These are phyloP conservation scores for Toxotes lorentzi DNA, from an alignment of 2,797 vertebrate genomes.

Conservation along the genomic window DNA sequence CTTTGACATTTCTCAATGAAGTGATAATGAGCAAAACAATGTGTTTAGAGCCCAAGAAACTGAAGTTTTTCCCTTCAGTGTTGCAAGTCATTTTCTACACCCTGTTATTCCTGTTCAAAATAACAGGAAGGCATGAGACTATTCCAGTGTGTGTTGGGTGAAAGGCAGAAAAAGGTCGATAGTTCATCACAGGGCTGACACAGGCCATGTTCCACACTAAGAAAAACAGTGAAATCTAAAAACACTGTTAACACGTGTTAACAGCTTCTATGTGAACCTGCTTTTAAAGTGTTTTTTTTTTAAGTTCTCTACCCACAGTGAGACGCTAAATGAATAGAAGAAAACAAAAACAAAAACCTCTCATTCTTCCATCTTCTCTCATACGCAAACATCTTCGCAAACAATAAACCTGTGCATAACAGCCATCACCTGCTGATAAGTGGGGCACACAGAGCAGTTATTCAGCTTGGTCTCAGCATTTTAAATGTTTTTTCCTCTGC, in stretches of 20 bases:
- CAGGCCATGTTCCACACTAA: not conserved
- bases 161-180: conserved; percentile 36
- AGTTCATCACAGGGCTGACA: conserved; percentile 13
- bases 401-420: conserved; percentile 11
- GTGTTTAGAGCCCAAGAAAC: conserved; percentile 10
- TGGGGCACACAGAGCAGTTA: not conserved
- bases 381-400: conserved; percentile 26
- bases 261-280: not conserved
- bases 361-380: not conserved
- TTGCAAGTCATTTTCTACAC: conserved; percentile 10
- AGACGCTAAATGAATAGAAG: not conserved
- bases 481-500: not conserved
- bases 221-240: conserved; percentile 11
- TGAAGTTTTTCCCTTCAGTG: conserved; percentile 13
- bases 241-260: conserved; percentile 10
- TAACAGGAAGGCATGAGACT: conserved; percentile 29
- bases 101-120: conserved; percentile 37
- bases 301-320: not conserved
- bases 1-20: conserved; percentile 5
- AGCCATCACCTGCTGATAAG: not conserved
- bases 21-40: conserved; percentile 8
- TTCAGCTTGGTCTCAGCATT: not conserved
- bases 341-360: not conserved
- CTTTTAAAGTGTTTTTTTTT: not conserved
- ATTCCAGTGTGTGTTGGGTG: conserved; percentile 13